Evolutionary conservation across 2,113 vertebrate species (phyloP).

Genomic region (Vulpes ferrilata): DNA sequence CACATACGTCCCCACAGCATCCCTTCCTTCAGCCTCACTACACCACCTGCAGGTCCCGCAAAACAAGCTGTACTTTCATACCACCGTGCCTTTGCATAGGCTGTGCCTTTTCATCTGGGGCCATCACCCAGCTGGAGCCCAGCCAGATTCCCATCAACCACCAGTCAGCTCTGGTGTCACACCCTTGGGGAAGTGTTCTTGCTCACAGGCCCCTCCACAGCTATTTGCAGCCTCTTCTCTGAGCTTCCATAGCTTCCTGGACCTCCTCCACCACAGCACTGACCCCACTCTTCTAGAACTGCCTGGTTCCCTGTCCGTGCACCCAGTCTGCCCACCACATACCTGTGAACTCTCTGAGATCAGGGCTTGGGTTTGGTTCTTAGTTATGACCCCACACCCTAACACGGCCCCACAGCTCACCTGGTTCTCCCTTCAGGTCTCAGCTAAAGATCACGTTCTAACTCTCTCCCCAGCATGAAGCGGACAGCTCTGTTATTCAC

Average conservation of each 20-base stretch:
- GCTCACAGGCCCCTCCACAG: neutral
- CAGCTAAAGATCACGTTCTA: neutral
- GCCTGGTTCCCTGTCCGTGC: neutral
- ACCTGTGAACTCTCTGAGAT: neutral
- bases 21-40: neutral
- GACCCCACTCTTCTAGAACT: neutral
- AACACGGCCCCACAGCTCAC: neutral
- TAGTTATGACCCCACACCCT: neutral
- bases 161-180: neutral
- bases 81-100: neutral
- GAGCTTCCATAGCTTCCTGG: neutral
- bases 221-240: neutral
- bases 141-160: neutral
- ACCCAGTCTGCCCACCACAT: too few species aligned
- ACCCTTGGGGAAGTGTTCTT: neutral
- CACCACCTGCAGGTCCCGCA: neutral
- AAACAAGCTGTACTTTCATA: neutral
- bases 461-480: neutral
- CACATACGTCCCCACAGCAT: neutral
- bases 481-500: neutral
- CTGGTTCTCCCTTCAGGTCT: neutral
- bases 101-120: neutral
- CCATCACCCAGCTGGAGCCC: neutral
- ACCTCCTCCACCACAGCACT: neutral
- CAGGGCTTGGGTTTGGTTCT: neutral